Conservation (phyloP, 2,888 invertebrate species). For the Drosophila nr. perissopoda region DNA sequence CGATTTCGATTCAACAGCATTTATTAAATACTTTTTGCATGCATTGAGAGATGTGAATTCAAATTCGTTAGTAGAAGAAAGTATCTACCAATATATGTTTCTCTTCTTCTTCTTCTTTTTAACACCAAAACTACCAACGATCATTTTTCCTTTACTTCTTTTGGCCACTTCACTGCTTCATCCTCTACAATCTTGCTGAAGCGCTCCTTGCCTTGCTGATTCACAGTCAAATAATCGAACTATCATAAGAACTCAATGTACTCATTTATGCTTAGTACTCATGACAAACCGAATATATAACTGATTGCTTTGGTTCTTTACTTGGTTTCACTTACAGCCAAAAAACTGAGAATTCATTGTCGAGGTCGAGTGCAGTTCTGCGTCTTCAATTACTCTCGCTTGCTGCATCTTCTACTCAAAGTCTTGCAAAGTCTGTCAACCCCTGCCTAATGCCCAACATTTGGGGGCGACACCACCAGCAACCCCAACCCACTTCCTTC, state of each 20-base stretch:
- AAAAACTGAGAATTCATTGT: slow-evolving; percentile 23
- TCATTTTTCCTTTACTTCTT: not conserved
- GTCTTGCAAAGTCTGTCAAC: not conserved
- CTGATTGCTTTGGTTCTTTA: not conserved
- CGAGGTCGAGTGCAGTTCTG: slow-evolving; percentile 40
- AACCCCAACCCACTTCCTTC: not conserved
- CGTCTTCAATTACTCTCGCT: not conserved
- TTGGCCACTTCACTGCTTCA: not conserved
- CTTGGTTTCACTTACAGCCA: slow-evolving; percentile 7
- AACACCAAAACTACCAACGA: not conserved
- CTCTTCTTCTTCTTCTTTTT: not conserved
- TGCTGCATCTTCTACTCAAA: not conserved
- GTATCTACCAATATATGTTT: not conserved
- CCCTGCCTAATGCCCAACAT: not conserved
- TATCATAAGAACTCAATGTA: not conserved
- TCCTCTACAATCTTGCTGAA: not conserved
- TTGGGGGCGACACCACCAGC: not conserved
- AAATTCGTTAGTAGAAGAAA: not conserved
- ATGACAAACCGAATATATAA: not conserved
- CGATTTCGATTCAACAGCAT: not conserved
- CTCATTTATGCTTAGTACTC: not conserved
- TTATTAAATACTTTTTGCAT: not conserved
- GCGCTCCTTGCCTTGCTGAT: not conserved
- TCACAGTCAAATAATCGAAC: not conserved
- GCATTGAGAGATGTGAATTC: not conserved